Percentiles rank a stretch among this genome's conserved stretches.
These are phyloP conservation scores for Bothrops jararaca DNA, from an alignment of 2,113 vertebrate genomes.

Conservation along the genomic window DNA sequence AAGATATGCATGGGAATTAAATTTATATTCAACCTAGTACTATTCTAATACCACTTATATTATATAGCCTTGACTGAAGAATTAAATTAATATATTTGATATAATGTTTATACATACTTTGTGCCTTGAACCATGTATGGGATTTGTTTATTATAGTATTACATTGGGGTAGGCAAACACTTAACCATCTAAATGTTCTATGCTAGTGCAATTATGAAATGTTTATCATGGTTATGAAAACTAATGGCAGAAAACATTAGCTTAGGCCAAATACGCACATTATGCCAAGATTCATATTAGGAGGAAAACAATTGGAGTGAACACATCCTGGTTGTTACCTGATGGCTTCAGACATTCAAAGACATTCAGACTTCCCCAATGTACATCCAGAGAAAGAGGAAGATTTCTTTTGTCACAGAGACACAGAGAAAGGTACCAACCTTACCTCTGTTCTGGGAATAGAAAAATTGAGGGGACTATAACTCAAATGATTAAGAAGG, in stretches of 20 bases:
- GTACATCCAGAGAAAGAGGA: background rate
- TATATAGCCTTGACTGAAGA: slow-evolving; percentile 1
- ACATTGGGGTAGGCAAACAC: background rate
- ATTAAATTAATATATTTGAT: slow-evolving; percentile 18
- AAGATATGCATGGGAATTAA: background rate
- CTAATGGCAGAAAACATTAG: background rate
- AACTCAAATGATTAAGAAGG: background rate
- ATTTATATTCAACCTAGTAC: background rate
- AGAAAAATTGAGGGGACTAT: background rate
- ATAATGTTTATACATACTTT: background rate
- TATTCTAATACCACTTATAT: background rate
- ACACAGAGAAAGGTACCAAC: background rate
- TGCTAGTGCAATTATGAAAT: background rate
- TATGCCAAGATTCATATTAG: background rate
- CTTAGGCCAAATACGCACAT: background rate
- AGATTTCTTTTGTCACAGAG: background rate
- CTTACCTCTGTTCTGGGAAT: background rate
- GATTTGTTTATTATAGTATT: background rate
- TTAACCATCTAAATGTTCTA: background rate
- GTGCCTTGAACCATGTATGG: background rate
- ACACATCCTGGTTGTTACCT: background rate
- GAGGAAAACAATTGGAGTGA: background rate
- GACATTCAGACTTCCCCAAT: background rate
- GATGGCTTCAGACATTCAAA: background rate
- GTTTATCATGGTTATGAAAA: background rate